Conservation (phyloP, 2,797 vertebrate species). For the Trachurus trachurus region DNA sequence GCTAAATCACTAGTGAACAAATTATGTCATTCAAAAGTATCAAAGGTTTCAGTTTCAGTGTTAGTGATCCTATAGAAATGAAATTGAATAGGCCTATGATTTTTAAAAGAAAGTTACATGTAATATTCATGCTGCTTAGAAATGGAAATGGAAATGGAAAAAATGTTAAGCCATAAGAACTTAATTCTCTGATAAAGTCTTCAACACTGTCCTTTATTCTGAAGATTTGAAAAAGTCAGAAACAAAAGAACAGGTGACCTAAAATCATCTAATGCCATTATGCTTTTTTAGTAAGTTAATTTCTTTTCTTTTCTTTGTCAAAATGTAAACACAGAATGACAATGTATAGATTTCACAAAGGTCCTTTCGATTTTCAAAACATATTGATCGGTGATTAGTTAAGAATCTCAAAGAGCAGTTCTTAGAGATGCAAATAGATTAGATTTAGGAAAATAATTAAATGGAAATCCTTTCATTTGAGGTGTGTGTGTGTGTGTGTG, state of each 20-base stretch:
- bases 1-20: not conserved
- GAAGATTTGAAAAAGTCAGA: too few relatives aligned
- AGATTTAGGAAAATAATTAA: not conserved
- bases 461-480: constrained; percentile 1
- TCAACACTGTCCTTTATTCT: not conserved
- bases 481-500: constrained; percentile 7
- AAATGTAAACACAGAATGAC: not conserved
- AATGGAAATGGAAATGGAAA: not conserved
- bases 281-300: not conserved
- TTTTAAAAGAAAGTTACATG: too few relatives aligned
- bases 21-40: not conserved
- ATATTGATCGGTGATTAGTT: not conserved
- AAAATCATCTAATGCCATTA: not conserved
- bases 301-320: not conserved
- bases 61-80: too few relatives aligned
- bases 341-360: not conserved
- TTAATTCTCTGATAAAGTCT: not conserved
- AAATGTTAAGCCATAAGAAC: not conserved
- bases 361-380: too few relatives aligned
- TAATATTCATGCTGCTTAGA: too few relatives aligned
- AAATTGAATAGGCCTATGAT: too few relatives aligned
- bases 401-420: not conserved
- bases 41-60: not conserved
- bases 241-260: not conserved
- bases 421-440: not conserved